Base-by-base conservation (phyloP, 2,113 vertebrate genomes). In the Microcebus lehilahytsara region DNA sequence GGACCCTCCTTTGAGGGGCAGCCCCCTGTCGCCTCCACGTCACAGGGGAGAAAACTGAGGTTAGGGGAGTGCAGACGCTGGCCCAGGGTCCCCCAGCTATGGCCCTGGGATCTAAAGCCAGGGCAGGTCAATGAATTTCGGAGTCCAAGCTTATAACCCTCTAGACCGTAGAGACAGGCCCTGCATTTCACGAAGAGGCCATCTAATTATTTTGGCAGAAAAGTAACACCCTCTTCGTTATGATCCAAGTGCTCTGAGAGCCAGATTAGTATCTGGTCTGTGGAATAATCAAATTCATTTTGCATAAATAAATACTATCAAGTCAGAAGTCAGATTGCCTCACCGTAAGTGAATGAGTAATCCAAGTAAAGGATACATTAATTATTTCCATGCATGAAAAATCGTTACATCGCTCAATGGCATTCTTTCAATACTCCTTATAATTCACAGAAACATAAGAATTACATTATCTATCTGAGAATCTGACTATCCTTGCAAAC, bases 271-370 rank as follows among this genome's bases (percentile, higher is more conserved):
- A 74, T 32, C 34, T 85, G 23, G 53, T 62, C 37, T 60, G 12
- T 16, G 42, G 25, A 67, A 94, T n/a, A 69, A 67, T 56, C 17
- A 79, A 62, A 34, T 93, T 77, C 60, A 30, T 60, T 95, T 67
- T 96, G 58, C 23, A 95, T 46, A 37, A 40, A 37, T 69, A 72
- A 60, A 67, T 42, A 67, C 46, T 34, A 19, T 89, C 46, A 9
- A 17, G 67, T 23, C 23, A 49, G 71, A 91, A 84, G 51, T 32
- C 91, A 89, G 23, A 10, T 19, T 25, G 58, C 9, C n/a, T 87
- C 42, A 23, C 37, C 51, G 20, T 12, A 88, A 84, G 58, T 11
- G 32, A 37, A 1, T 51, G 34, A 27, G 25, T n/a, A 42, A 78
- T 4, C 9, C 60, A 75, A 62, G 37, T 60, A 53, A 62, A 64